Conservation (phyloP, 1,140 invertebrate genomes). For the Diorhabda elongata region DNA sequence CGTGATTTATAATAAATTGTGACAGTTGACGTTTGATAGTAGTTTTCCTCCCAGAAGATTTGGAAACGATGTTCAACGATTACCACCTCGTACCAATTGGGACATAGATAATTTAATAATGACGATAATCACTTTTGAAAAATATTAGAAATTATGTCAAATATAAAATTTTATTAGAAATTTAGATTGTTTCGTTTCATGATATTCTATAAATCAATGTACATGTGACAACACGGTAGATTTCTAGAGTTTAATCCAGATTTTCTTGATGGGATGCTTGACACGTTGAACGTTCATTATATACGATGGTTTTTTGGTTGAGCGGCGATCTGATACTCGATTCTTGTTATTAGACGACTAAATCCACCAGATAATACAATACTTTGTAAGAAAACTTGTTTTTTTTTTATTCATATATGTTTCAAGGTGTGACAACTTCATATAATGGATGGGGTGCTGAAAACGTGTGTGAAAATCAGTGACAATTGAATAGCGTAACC, state of each 20-base stretch:
- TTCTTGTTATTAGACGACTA: conserved; percentile 9
- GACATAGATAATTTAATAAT: too few relatives aligned
- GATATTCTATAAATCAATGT: too few relatives aligned
- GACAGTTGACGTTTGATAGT: too few relatives aligned
- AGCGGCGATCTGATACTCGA: conserved; percentile 4
- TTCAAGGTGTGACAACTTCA: not conserved
- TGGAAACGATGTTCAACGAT: too few relatives aligned
- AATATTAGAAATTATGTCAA: too few relatives aligned
- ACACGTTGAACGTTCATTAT: conserved; percentile 9
- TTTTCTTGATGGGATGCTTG: conserved; percentile 14
- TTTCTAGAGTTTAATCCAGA: conserved; percentile 6
- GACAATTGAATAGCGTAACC: not conserved
- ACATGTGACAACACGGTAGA: not conserved
- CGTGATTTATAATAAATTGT: too few relatives aligned
- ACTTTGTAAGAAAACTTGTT: conserved; percentile 16
- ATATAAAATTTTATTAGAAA: too few relatives aligned
- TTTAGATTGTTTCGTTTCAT: too few relatives aligned
- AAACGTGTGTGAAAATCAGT: not conserved
- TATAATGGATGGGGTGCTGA: conserved; percentile 1
- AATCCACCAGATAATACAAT: conserved; percentile 9
- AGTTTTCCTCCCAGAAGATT: too few relatives aligned
- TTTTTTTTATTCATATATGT: not conserved
- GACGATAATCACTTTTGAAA: too few relatives aligned
- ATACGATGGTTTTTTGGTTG: conserved; percentile 12
- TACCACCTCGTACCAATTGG: too few relatives aligned